These are phyloP conservation scores for Microtus pennsylvanicus DNA, from an alignment of 2,113 vertebrate genomes.

Conservation along the genomic window DNA sequence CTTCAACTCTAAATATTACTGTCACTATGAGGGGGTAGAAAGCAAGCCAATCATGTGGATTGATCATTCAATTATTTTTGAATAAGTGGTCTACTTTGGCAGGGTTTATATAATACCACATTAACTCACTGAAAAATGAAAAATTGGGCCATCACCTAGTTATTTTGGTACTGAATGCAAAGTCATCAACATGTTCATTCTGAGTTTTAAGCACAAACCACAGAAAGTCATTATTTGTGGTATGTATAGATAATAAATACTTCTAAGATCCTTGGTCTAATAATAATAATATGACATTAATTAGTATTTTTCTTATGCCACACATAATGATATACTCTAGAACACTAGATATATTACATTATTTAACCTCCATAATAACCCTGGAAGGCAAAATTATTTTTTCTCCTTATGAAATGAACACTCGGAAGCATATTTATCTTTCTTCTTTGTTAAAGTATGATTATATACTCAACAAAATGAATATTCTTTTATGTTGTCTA, in stretches of 20 bases:
- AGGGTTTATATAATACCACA: slow-evolving; percentile 37
- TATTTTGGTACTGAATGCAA: slow-evolving; percentile 63
- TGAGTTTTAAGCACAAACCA: slow-evolving; percentile 46
- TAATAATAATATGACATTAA: slow-evolving; percentile 56
- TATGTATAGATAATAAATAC: slow-evolving; percentile 27
- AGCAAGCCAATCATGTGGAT: slow-evolving; percentile 26
- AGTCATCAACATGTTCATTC: neutral
- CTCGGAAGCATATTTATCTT: slow-evolving; percentile 43
- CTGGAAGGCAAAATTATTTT: slow-evolving; percentile 4
- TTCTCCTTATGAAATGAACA: slow-evolving; percentile 12
- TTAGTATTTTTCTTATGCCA: slow-evolving; percentile 10
- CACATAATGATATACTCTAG: neutral
- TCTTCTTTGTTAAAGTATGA: slow-evolving; percentile 44
- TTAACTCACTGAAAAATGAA: slow-evolving; percentile 55
- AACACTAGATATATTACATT: slow-evolving; percentile 16
- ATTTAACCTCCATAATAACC: neutral
- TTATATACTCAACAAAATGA: slow-evolving; percentile 36
- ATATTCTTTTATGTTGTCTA: slow-evolving; percentile 11
- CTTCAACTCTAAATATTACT: slow-evolving; percentile 42
- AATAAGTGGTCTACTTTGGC: slow-evolving; percentile 46
- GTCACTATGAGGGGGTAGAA: slow-evolving; percentile 7
- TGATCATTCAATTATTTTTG: slow-evolving; percentile 66
- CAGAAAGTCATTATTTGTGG: slow-evolving; percentile 3
- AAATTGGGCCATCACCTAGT: slow-evolving; percentile 59
- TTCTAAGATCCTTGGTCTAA: neutral